Evolutionary conservation across 2,113 vertebrate genomes (phyloP), one percentile per base, ranked within the genome.

Genomic region (Dinomys branickii): DNA sequence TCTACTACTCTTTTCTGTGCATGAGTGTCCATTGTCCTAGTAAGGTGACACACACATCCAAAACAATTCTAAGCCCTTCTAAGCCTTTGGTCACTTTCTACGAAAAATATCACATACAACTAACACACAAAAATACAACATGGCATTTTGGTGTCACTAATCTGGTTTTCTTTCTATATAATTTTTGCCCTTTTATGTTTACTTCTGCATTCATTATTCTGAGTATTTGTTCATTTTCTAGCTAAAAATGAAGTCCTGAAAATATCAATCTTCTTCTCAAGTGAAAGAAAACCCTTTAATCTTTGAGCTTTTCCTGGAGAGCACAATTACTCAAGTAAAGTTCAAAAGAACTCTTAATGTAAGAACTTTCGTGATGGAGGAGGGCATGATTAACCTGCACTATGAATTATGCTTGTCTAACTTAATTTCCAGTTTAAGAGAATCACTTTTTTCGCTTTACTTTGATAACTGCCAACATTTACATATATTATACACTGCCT

Each of bases 341-440:
- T 91, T 94, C 86, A 96, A 96, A 97, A 95, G 96, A 97, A 90
- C 94, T 82, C 84, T 50, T 44, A 58, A 44, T 8, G 86, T 80
- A 85, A 94, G 85, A 96, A 96, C 90, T 95, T 97, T 41, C 38
- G 52, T 81, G 92, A 59, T 63, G 38, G 88, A 61, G 77, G 56
- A 90, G 30, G 59, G 78, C 3, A n/a, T 82, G 93, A 94, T 90
- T 58, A 95, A 94, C 87, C 88, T 86, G 50, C n/a, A 58, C 52
- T 63, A 65, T 83, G 92, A 86, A 90, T 97, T 83, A 97, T 22
- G 63, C 87, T 82, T 88, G 97, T 96, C 94, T 91, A n/a, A 96
- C 96, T 98, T 97, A 95, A 98, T 97, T 97, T 97, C 82, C 88
- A 90, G 67, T 92, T 94, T 88, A 88, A 97, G 95, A 92, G 73